Percentiles rank a stretch among this genome's conserved stretches.
Conservation (phyloP, 2,888 invertebrate species). For the Drosophila neotestacea region DNA sequence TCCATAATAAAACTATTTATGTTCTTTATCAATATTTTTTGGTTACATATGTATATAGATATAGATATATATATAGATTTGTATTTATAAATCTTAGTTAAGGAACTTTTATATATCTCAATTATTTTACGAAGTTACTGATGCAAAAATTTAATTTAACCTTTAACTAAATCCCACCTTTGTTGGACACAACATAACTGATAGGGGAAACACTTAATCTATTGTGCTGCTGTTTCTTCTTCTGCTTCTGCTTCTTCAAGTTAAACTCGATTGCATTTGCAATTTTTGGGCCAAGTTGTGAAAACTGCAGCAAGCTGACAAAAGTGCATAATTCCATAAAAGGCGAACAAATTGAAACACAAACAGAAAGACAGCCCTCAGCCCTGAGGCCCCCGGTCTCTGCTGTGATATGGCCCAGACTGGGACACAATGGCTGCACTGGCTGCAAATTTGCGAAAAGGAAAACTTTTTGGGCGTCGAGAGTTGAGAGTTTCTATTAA, state of each 20-base stretch:
- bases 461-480: conserved; percentile 65
- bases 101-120: too few species aligned
- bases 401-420: conserved; percentile 15
- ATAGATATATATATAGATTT: too few species aligned
- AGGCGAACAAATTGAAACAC: conserved; percentile 79
- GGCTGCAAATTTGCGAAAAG: conserved; percentile 63
- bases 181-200: conserved; percentile 11
- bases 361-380: conserved; percentile 54
- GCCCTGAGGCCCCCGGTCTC: conserved; percentile 10
- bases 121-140: too few species aligned
- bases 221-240: conserved; percentile 16
- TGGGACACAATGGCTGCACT: conserved; percentile 41
- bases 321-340: conserved; percentile 79
- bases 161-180: conserved; percentile 8
- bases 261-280: conserved; percentile 60
- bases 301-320: conserved; percentile 65
- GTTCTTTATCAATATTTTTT: too few species aligned
- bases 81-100: too few species aligned
- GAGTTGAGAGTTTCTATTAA: conserved; percentile 74
- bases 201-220: conserved; percentile 20
- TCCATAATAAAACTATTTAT: too few species aligned
- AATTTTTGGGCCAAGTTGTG: conserved; percentile 34
- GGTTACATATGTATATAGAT: too few species aligned
- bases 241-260: conserved; percentile 10
- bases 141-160: neutral